Evolutionary conservation across 2,113 vertebrate species (phyloP), one percentile per base, ranked within the genome.

Genomic region (Coturnix japonica): DNA sequence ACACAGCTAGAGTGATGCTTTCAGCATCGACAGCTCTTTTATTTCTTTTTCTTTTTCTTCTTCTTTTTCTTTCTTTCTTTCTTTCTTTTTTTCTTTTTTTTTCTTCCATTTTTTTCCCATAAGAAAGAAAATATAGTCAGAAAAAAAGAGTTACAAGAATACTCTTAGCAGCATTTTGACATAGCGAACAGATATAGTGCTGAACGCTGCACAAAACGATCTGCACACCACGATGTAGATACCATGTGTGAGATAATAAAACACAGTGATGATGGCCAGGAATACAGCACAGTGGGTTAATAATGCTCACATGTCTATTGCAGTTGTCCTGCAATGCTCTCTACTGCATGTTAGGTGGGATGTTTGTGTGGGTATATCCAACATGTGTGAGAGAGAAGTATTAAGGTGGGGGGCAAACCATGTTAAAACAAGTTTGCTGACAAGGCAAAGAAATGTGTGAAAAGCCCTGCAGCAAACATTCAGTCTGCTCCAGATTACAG

Each of bases 351-450:
- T 11, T 16, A 13, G 11, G 15, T 37, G 47, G 43, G 19, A 49
- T 51, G 28, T 75, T 78, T 75, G 33, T 72, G 61, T 81, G 81
- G 6, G 16, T 35, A 9, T 30, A 21, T 39, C 41, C 20, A 35
- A 37, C 67, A 35, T 2, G 22, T 14, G 7, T 47, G 71, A 89
- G 66, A 66, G 33, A 82, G 43, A 77, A 80, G 20, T 15, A 47
- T 23, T 57, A n/a, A 90, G 23, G 8, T 3, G 49, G 49, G 66
- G 0, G 35, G 73, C 37, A 75, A 65, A 75, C 75, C 54, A 22
- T 5, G 11, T 89, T 91, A 61, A 70, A 84, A 79, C 71, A 89
- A 87, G 91, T 93, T 94, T 95, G 91, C 84, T 94, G 81, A 95
- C 87, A 96, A 89, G 91, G 63, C 81, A 85, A 28, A 76, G 89